Evolutionary conservation across 2,113 vertebrate species (phyloP).

Genomic region (Narcine bancroftii): DNA sequence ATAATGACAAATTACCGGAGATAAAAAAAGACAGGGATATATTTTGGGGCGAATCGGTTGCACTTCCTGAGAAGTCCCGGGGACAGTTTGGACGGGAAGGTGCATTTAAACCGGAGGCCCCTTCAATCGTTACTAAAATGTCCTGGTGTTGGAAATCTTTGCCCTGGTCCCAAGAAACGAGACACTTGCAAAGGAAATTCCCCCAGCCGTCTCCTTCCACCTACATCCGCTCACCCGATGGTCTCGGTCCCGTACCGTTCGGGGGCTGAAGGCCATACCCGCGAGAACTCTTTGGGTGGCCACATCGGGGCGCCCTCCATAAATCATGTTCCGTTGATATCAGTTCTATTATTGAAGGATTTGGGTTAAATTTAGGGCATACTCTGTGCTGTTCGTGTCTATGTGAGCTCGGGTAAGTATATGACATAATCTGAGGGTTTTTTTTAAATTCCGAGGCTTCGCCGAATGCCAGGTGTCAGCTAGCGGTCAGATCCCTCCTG

Average conservation of each 20-base stretch:
- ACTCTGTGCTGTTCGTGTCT: neutral
- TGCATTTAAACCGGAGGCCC: neutral
- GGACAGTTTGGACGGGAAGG: neutral
- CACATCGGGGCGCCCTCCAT: neutral
- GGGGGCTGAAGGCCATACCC: neutral
- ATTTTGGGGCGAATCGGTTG: neutral
- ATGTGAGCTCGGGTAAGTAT: neutral
- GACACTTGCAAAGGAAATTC: neutral
- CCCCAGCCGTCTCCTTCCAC: neutral
- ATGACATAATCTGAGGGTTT: neutral
- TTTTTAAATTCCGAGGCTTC: neutral
- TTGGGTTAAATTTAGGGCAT: neutral
- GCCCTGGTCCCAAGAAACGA: neutral
- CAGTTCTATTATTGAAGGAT: neutral
- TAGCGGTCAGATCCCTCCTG: neutral
- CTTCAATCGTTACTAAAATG: neutral
- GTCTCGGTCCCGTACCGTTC: neutral
- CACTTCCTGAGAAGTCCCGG: neutral
- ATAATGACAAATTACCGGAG: neutral
- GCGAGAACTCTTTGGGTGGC: neutral
- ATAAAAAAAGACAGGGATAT: neutral
- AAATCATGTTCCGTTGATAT: too few species aligned
- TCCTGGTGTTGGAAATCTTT: neutral
- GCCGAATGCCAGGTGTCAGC: too few species aligned
- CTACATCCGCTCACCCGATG: neutral